These are phyloP conservation scores for human (Homo sapiens) DNA, from an alignment of 2,113 vertebrate species.

Conservation along the genomic window DNA sequence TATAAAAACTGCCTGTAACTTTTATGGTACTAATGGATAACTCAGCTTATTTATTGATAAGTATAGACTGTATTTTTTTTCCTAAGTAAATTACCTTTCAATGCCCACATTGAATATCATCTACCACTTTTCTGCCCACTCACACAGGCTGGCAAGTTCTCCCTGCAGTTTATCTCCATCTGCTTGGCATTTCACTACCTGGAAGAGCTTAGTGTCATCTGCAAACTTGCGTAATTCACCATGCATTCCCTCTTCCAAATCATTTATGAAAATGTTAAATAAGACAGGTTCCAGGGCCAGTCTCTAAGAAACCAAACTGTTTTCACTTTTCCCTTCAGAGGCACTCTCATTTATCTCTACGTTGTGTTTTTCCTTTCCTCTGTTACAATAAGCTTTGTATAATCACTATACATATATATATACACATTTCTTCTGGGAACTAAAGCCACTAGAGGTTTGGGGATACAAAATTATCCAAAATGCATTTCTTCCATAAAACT, in stretches of 20 bases:
- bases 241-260: conserved; percentile 73
- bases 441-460: neutral
- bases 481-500: neutral
- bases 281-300: conserved; percentile 68
- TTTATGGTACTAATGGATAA: conserved; percentile 50
- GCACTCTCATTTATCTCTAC: conserved; percentile 28
- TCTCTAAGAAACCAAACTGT: conserved; percentile 68
- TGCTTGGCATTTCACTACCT: conserved; percentile 81
- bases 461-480: neutral
- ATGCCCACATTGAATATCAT: conserved; percentile 72
- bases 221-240: conserved; percentile 78
- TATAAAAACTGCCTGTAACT: conserved; percentile 24
- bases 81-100: conserved; percentile 75
- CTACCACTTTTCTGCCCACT: conserved; percentile 76
- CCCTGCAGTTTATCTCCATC: conserved; percentile 81
- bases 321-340: conserved; percentile 60
- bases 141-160: conserved; percentile 73
- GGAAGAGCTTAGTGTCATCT: conserved; percentile 79
- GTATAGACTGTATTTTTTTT: conserved; percentile 60
- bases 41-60: conserved; percentile 55
- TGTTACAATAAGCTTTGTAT: conserved; percentile 53
- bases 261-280: conserved; percentile 79
- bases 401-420: neutral
- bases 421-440: neutral
- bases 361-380: neutral